These are phyloP conservation scores for Andrena bucephala DNA, from an alignment of 2,888 invertebrate genomes.

Conservation along the genomic window DNA sequence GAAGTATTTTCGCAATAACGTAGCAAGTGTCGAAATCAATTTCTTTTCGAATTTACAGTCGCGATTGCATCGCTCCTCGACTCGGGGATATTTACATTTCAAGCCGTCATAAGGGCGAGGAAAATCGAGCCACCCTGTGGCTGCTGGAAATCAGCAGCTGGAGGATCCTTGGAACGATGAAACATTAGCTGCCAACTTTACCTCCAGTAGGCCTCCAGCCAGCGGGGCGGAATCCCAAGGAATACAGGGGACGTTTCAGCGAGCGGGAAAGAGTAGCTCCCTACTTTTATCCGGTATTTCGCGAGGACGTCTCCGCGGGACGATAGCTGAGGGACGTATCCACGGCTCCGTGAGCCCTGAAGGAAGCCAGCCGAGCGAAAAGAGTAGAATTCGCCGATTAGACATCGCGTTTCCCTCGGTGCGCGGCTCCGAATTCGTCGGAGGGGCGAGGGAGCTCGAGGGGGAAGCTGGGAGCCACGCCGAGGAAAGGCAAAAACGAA, in stretches of 20 bases:
- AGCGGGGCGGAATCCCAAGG: not conserved
- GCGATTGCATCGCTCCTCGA: too few species aligned
- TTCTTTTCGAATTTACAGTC: too few species aligned
- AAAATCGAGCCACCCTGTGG: too few species aligned
- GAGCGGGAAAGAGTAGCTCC: constrained; percentile 1
- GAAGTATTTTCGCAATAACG: too few species aligned
- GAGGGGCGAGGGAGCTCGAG: constrained; percentile 2
- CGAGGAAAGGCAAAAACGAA: constrained; percentile 18
- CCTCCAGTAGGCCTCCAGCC: not conserved
- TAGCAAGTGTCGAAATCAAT: too few species aligned
- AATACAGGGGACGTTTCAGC: not conserved
- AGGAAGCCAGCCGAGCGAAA: constrained; percentile 50
- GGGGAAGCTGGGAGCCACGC: constrained; percentile 8
- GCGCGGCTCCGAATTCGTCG: constrained; percentile 12
- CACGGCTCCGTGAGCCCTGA: constrained; percentile 22
- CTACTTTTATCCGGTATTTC: constrained; percentile 51
- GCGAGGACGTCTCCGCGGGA: constrained; percentile 29
- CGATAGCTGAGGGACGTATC: constrained; percentile 28
- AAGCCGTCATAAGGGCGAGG: too few species aligned
- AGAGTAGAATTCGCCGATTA: constrained; percentile 62
- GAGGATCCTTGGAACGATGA: too few species aligned
- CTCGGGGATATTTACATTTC: too few species aligned
- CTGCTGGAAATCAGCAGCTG: too few species aligned
- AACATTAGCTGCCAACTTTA: not conserved
- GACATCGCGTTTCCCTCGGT: constrained; percentile 43